Percentiles rank a stretch among this genome's conserved stretches.
Conservation (phyloP, 2,797 vertebrate genomes). For the Propithecus perrieri region DNA sequence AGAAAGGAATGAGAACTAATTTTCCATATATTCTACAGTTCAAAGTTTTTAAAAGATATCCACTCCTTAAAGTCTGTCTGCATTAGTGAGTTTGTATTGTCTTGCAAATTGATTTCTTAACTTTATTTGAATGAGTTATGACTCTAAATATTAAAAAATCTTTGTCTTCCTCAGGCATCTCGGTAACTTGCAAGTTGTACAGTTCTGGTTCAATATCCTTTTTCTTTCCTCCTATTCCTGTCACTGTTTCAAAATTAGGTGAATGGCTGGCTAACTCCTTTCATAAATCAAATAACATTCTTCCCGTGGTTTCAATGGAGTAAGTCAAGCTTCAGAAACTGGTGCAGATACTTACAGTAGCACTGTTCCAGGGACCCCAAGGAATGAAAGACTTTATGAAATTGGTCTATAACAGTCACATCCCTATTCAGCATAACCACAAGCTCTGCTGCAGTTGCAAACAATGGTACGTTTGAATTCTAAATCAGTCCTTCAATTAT, state of each 20-base stretch:
- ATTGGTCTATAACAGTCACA: slow-evolving; percentile 67
- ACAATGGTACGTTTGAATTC: slow-evolving; percentile 70
- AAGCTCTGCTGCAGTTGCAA: slow-evolving; percentile 46
- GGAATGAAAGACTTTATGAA: slow-evolving; percentile 68
- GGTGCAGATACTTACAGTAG: slow-evolving; percentile 59
- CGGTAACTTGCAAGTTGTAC: slow-evolving; percentile 66
- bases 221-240: slow-evolving; percentile 71
- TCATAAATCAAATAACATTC: slow-evolving; percentile 78
- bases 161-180: slow-evolving; percentile 70
- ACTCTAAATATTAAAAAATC: slow-evolving; percentile 61
- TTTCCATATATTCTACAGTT: not conserved
- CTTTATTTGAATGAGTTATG: slow-evolving; percentile 71
- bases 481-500: slow-evolving; percentile 69
- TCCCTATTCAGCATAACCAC: slow-evolving; percentile 59
- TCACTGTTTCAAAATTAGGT: slow-evolving; percentile 76
- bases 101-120: slow-evolving; percentile 66
- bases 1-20: not conserved
- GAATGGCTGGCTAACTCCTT: slow-evolving; percentile 77
- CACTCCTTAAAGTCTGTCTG: slow-evolving; percentile 14
- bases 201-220: slow-evolving; percentile 71
- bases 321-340: slow-evolving; percentile 75
- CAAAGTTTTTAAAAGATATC: slow-evolving; percentile 37
- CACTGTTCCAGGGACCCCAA: not conserved
- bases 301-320: slow-evolving; percentile 70
- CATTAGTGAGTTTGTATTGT: slow-evolving; percentile 50